A percentile compares a stretch with the other conserved stretches of the same genome.
Conservation (phyloP, 1,140 invertebrate species). For the Aphelenchoides avenae region DNA sequence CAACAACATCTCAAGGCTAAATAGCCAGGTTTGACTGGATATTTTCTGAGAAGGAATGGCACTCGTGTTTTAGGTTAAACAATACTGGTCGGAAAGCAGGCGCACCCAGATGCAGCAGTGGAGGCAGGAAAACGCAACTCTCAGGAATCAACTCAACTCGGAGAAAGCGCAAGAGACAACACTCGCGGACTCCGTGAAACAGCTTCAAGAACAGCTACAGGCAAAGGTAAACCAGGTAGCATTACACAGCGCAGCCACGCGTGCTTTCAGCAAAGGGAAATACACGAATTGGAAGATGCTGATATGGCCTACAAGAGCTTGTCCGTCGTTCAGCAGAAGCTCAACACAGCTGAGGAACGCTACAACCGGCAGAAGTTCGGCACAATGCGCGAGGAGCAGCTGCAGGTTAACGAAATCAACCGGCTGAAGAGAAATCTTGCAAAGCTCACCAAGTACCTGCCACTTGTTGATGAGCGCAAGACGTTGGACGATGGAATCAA, state of each 20-base stretch:
- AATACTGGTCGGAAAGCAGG: slow-evolving; percentile 20
- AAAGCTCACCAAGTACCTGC: slow-evolving; percentile 19
- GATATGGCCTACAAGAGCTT: slow-evolving; percentile 18
- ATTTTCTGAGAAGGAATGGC: not conserved
- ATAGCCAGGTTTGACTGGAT: not conserved
- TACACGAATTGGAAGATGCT: slow-evolving; percentile 20
- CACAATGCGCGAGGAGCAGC: slow-evolving; percentile 18
- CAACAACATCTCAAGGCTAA: not conserved
- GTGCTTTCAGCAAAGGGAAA: slow-evolving; percentile 8
- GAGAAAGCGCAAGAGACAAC: not conserved
- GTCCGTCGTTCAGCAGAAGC: slow-evolving; percentile 11
- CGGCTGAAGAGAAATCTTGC: slow-evolving; percentile 22
- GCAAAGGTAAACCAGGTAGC: not conserved
- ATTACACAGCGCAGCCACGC: not conserved
- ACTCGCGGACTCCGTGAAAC: not conserved
- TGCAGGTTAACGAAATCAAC: slow-evolving; percentile 21
- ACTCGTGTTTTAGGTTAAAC: slow-evolving; percentile 16
- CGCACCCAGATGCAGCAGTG: slow-evolving; percentile 4
- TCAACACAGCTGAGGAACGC: slow-evolving; percentile 1
- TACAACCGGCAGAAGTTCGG: slow-evolving; percentile 15
- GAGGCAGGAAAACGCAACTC: not conserved
- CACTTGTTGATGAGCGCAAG: slow-evolving; percentile 13
- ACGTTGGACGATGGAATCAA: slow-evolving; percentile 14
- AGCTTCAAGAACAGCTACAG: slow-evolving; percentile 19
- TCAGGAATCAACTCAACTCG: not conserved